These are phyloP conservation scores for Ditylenchus dipsaci DNA, from an alignment of 1,140 invertebrate species.

Conservation along the genomic window DNA sequence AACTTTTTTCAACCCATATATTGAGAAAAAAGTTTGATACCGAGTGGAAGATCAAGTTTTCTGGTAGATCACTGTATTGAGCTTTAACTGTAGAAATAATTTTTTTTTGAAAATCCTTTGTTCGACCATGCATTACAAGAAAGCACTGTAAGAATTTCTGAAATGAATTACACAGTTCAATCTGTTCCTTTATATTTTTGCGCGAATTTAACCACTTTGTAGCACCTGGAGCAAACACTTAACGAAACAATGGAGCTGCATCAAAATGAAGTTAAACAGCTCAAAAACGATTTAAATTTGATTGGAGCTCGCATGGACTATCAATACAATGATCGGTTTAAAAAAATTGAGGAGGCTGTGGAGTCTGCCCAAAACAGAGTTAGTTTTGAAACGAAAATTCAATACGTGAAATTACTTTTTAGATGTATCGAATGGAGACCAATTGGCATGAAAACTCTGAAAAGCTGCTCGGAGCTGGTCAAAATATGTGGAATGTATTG, in stretches of 20 bases:
- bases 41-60: no score
- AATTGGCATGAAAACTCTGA: constrained; percentile 48
- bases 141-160: background rate
- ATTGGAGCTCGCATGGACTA: constrained; percentile 45
- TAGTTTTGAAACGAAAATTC: background rate
- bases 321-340: constrained; percentile 46
- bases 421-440: constrained; percentile 41
- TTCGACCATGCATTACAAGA: no score
- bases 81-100: no score
- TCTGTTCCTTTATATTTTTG: no score
- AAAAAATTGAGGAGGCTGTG: constrained; percentile 45
- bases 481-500: constrained; percentile 43
- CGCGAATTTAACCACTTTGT: constrained; percentile 12
- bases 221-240: constrained; percentile 45
- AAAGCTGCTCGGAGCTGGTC: constrained; percentile 28
- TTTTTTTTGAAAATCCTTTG: no score
- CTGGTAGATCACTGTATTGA: no score
- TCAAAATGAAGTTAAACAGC: constrained; percentile 46
- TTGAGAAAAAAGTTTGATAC: no score
- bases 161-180: no score
- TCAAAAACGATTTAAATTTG: constrained; percentile 44
- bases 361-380: constrained; percentile 35
- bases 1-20: no score
- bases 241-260: constrained; percentile 49
- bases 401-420: constrained; percentile 11